These are phyloP conservation scores for Aurelia aurita DNA, from an alignment of 30 jellyfish, hydroid and myxozoan species.

Conservation along the genomic window DNA sequence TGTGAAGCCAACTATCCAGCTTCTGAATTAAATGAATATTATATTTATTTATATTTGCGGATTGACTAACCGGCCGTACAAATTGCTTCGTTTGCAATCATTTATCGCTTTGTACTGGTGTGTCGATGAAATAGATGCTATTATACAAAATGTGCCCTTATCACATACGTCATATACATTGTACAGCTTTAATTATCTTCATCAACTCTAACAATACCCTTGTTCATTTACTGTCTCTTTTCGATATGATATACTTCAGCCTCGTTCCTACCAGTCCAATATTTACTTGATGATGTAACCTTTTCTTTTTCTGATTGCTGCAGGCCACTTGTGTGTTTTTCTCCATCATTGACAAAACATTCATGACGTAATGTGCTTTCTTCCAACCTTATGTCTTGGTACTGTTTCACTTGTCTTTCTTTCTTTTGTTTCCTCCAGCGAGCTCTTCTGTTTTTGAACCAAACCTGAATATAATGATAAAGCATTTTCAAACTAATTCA, in stretches of 20 bases:
- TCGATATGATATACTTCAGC: slow-evolving; percentile 41
- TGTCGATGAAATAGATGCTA: no score
- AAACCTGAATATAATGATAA: slow-evolving; percentile 49
- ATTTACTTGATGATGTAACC: slow-evolving; percentile 3
- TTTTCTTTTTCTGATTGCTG: slow-evolving; percentile 16
- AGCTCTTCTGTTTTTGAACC: slow-evolving; percentile 95
- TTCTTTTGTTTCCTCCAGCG: slow-evolving; percentile 97
- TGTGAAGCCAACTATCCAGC: no score
- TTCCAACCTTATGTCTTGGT: slow-evolving; percentile 62
- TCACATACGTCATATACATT: no score
- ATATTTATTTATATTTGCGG: no score
- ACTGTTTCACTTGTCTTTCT: slow-evolving; percentile 76
- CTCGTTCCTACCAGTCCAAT: slow-evolving; percentile 49
- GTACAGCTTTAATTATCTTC: not conserved
- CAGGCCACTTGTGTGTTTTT: slow-evolving; percentile 48
- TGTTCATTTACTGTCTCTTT: slow-evolving; percentile 27
- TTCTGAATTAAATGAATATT: no score
- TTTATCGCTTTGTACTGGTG: no score
- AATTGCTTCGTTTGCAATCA: no score
- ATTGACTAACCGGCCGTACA: no score
- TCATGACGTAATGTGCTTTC: slow-evolving; percentile 70
- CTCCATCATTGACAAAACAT: slow-evolving; percentile 71
- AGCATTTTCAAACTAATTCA: no score
- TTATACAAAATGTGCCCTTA: no score
- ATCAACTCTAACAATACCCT: not conserved